Evolutionary conservation across 2,113 vertebrate species (phyloP), one percentile per base, ranked within the genome.

Genomic region (Microcebus griseorufus): DNA sequence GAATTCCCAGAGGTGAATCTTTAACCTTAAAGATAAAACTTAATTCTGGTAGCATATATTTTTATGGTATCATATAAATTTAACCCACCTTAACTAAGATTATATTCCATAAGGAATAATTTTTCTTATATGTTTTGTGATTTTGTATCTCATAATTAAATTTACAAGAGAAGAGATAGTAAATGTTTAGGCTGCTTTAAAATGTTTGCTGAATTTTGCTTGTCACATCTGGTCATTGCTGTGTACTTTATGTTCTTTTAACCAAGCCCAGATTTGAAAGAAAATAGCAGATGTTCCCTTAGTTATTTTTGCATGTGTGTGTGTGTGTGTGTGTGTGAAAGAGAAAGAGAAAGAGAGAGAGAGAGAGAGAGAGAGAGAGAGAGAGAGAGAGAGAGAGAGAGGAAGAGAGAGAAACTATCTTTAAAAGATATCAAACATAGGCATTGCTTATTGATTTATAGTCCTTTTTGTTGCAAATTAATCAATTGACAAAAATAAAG

Each of bases 281-380:
- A 95, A 96, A 96, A 95, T 95, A 94, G 73, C 92, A 97, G 92
- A 93, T 97, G 90, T 93, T 90, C 79, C 29, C 39, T 88, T 92
- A 79, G 95, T 91, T 93, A 76, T 86, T 96, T 92, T 86, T 73
- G 85, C 7, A 0, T 58, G 23, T 55, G 73, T 48, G 12, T 39
- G 13, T 23, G 23, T n/a, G 22, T 5, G 76, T 65, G 60, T 70
- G 9, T 92, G 45, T 53, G 45, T 45, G 45, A 45, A 45, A 45
- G 45, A 37, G 37, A 37, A 16, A 53, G 53, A 55, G 17, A 55
- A 18, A 58, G 0, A 55, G 18, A 55, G 55, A 55, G 60, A 62
- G 10, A 11, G 10, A 12, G 11, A 64, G 62, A 64, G 25, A 27
- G 25, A 22, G 55, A 64, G n/a, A n/a, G n/a, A n/a, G n/a, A 37